Evolutionary conservation across 2,113 vertebrate genomes (phyloP), one percentile per base, ranked within the genome.

Genomic region (Brachyistius frenatus): DNA sequence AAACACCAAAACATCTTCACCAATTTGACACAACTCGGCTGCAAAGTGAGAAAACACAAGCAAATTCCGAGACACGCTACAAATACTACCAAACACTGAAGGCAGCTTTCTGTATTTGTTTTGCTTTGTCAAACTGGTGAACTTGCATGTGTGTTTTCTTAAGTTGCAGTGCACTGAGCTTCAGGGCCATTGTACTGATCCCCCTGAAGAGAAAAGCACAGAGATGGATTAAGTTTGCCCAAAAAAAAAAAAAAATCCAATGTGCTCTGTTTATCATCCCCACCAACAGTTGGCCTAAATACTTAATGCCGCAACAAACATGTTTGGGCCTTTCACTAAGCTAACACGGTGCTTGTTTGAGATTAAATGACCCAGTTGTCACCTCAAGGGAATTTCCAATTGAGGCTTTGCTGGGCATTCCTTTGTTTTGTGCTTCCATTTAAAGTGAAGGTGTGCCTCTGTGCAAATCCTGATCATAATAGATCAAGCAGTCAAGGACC

Each of bases 221-320:
- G 33, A 9, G 52, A 60, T 84, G 82, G 88, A 92, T 93, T 90
- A 87, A 85, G 44, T 80, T 75, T 78, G 35, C 66, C 64, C 30
- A 31, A 6, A 16, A 32, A 32, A 44, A 68, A 30, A 14, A 15
- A 62, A 76, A 86, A 65, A 84, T 53, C 65, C 83, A 80, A 16
- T 41, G 16, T 72, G 74, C 69, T 75, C 62, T 1, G 46, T 85
- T 79, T 58, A 80, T 84, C 73, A 78, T 81, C 75, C 73, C 32
- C 71, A 68, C 9, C 8, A 46, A 84, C 56, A 10, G n/a, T 35
- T 92, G 90, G 72, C 92, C 91, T 90, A 92, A 91, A 93, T 93
- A 90, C 90, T 86, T 92, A 90, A 93, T 85, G 72, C 88, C 85
- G 77, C 44, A 67, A 64, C 73, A 85, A 89, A 89, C 71, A 70